Evolutionary conservation across 1,140 invertebrate genomes (phyloP), one percentile per base, ranked within the genome.

Genomic region (Cyclina sinensis): DNA sequence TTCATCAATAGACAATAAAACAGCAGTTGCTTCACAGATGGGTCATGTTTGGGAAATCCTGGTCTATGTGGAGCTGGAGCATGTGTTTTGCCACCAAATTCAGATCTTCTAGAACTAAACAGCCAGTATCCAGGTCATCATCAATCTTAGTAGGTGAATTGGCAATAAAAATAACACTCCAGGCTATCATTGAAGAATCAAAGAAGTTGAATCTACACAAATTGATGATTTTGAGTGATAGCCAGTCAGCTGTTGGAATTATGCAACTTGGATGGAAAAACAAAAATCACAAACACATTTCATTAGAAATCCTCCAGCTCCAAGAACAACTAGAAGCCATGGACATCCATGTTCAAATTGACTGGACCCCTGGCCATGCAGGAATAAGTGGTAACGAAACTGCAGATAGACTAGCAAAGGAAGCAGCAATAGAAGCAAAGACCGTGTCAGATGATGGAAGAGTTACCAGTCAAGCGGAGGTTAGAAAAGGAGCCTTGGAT

Each of bases 131-230:
- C 18, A 62, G 54, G 16, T 48, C 35, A 65, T 35, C 37, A 3
- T 80, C 85, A n/a, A 87, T 87, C 9, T 62, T 87, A 37, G 43
- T 87, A 11, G 76, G 39, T 21, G 85, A 80, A 80, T 1, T 80
- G 30, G 62, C 85, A 11, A 73, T 87, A 3, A 39, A 68, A 32
- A 80, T 80, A 32, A 48, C 62, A 30, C 85, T 87, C 9, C 21
- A 87, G 51, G 7, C 24, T 39, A 51, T 70, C 12, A 30, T 85
- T 7, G n/a, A 57, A 16, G 35, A 79, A 27, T 1, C 1, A 3
- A 27, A 30, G 9, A 62, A n/a, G 18, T 11, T 2, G 0, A 0
- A 24, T 12, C 35, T 46, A 21, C 1, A 37, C 18, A 65, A 30
- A 0, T 16, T 79, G 1, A 43, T 46, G 43, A 51, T 79, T 7